Evolutionary conservation across 2,113 vertebrate species (phyloP).

Genomic region (Corythoichthys haematopterus): DNA sequence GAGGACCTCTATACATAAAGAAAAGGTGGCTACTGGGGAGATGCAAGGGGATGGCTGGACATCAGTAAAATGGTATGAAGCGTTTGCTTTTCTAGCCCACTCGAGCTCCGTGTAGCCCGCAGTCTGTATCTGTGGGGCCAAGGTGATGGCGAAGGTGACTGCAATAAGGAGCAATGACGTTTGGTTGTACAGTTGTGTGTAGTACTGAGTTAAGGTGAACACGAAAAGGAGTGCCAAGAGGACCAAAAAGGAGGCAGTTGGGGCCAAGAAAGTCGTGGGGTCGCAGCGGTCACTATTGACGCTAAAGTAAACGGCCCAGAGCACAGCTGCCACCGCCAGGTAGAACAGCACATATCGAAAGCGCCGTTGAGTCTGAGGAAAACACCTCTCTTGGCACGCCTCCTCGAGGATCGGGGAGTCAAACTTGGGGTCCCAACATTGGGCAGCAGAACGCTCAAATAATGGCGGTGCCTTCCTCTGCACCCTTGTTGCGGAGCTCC

Average conservation of each 20-base stretch:
- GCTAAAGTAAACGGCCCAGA: constrained; percentile 88
- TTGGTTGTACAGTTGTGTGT: constrained; percentile 82
- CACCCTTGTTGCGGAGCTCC: constrained; percentile 59
- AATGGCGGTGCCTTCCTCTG: constrained; percentile 81
- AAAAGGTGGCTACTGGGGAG: constrained; percentile 92
- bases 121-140: constrained; percentile 84
- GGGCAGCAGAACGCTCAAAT: constrained; percentile 90
- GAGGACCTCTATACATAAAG: constrained; percentile 91
- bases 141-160: constrained; percentile 83
- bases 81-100: constrained; percentile 62
- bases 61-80: constrained; percentile 14
- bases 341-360: constrained; percentile 94
- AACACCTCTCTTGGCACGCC: constrained; percentile 92
- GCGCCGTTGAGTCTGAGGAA: constrained; percentile 91
- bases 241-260: constrained; percentile 80
- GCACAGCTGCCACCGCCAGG: constrained; percentile 78
- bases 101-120: constrained; percentile 59
- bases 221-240: constrained; percentile 80
- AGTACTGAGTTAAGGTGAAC: constrained; percentile 87
- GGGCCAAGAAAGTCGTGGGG: constrained; percentile 75
- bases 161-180: constrained; percentile 82
- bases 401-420: constrained; percentile 93
- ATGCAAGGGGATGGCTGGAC: constrained; percentile 70
- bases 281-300: constrained; percentile 74
- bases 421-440: constrained; percentile 97